Base-by-base conservation (phyloP, 1,140 invertebrate genomes). In the Stenopsyche tienmushanensis region DNA sequence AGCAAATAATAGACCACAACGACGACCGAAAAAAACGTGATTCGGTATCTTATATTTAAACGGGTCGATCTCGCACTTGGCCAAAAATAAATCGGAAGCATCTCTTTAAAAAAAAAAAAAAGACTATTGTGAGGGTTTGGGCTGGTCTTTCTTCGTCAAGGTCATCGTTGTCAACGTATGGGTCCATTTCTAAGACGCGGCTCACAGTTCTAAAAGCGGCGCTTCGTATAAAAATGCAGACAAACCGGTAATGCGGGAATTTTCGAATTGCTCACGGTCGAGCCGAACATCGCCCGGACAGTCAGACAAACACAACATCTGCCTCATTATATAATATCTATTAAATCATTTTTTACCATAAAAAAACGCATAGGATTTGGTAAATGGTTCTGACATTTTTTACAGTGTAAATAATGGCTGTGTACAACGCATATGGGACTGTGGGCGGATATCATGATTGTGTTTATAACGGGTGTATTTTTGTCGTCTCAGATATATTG, bases 211-310 rank as follows among this genome's bases (percentile, higher is more conserved):
- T 15, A n/a, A 24, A 57, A 26, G 26, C 53, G 23, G 21, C 20
- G 53, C 15, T 53, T 41, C 39, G 34, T 18, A 44, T 41, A 64
- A 64, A 64, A 64, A 64, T 64, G 62, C 62, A 54, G 62, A 53
- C 50, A 64, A 64, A 64, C 62, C 62, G 62, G 62, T 64, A 64
- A 64, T 17, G 52, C 62, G 52, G 39, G 62, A 64, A 64, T 54
- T 54, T 64, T 64, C 62, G 52, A 64, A 64, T 64, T 29, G 50
- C 62, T 64, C 52, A 64, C 52, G 50, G 62, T 41, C 59, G 44
- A 62, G 47, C 41, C 29, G 59, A 57, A 13, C 29, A n/a, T n/a
- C n/a, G n/a, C 24, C 52, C 24, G 52, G n/a, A 17, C 41, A 17
- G 13, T 15, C 52, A 29, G 25, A 25, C 52, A 54, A 54, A 54